phyloP scores from a whole-genome alignment of 2,113 vertebrate genomes.

The Dasyprocta punctata region DNA sequence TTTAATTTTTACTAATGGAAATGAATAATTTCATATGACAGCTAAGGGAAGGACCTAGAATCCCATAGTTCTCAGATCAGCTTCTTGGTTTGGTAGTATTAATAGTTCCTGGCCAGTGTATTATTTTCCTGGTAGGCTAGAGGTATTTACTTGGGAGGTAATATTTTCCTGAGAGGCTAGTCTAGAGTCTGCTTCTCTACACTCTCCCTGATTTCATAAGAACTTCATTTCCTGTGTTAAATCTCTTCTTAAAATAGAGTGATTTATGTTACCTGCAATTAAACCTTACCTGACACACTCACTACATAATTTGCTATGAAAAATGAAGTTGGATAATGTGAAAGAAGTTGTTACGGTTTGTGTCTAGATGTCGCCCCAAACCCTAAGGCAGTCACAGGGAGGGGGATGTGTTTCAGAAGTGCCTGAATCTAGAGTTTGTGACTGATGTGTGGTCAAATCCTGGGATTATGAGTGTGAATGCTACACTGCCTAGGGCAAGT shows the following conservation, averaged over 20 bases:
- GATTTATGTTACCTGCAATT: neutral
- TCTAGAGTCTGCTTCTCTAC: neutral
- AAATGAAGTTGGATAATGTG: neutral
- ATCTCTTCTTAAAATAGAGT: neutral
- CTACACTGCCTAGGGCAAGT: neutral
- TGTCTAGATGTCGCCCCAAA: neutral
- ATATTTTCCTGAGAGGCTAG: neutral
- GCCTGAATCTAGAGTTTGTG: neutral
- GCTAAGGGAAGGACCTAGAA: neutral
- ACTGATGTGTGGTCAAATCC: neutral
- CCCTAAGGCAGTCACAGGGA: neutral
- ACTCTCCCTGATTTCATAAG: neutral
- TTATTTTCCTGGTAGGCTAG: neutral
- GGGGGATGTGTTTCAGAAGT: neutral
- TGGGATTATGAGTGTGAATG: neutral
- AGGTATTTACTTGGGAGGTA: neutral
- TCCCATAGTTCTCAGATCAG: neutral
- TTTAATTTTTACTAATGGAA: conserved; percentile 1
- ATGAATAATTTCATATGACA: neutral
- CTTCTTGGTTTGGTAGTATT: neutral
- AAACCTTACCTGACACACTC: neutral
- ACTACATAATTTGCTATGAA: neutral
- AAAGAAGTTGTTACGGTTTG: neutral
- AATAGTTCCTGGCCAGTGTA: neutral
- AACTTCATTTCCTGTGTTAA: neutral